Evolutionary conservation across 1,140 invertebrate genomes (phyloP), one percentile per base, ranked within the genome.

Genomic region (Solenopsis fugax): DNA sequence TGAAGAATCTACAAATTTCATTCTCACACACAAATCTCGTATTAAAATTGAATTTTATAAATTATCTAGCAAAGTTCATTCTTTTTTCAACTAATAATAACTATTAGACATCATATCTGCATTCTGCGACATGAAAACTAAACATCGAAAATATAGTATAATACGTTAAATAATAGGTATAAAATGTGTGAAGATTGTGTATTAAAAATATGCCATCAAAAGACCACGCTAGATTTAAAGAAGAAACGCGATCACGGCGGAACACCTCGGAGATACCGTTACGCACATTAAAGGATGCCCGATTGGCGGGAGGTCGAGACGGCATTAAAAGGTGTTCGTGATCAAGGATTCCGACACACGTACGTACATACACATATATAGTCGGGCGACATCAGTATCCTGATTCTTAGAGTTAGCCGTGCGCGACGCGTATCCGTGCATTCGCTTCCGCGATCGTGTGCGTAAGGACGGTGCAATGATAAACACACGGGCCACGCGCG

Each of bases 401-500:
- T 50, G 75, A 64, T 48, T 21, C 69, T 41, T 48, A 65, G 29
- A 24, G 45, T 48, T 50, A 21, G 10, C 65, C 13, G 71, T 54
- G 24, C 21, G 80, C 48, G 50, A 52, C 29, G 18, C n/a, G 24
- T 62, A 29, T 50, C 50, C 29, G 58, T 52, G 7, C 12, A 64
- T 45, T 41, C 58, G 29, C 37, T 34, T 48, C 18, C 54, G 62
- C 52, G 12, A 29, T 21, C 41, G 24, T 78, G 56, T 24, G 18
- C 37, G 76, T 64, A 56, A 52, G 50, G 41, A 89, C 86, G 85
- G 89, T 87, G 91, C 91, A 91, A 89, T 87, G 89, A 89, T 89
- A 91, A 92, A 92, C 85, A 85, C 90, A 86, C 85, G 81, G 90
- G 89, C 84, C 76, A 87, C 80, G 86, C 85, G 87, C 76, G 78